These are phyloP conservation scores for Stramonita haemastoma DNA, from an alignment of 2,888 invertebrate genomes.

Conservation along the genomic window DNA sequence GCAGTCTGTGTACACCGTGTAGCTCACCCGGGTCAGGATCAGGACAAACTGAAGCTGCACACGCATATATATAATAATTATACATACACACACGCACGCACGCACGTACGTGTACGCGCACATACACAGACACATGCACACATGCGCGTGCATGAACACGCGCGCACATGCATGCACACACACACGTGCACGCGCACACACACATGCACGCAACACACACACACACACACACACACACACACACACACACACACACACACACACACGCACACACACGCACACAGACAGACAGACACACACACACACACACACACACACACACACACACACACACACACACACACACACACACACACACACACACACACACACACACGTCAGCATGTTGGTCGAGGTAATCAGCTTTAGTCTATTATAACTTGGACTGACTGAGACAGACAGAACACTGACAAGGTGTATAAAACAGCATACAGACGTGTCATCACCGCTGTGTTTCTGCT, in stretches of 20 bases:
- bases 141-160: too few species aligned
- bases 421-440: not conserved
- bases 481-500: too few species aligned
- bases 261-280: not conserved
- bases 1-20: conserved; percentile 63
- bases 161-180: not conserved
- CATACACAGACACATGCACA: not conserved
- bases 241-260: too few species aligned
- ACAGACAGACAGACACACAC: too few species aligned
- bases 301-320: too few species aligned
- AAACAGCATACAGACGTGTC: too few species aligned
- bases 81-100: not conserved
- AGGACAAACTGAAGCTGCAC: conserved; percentile 75
- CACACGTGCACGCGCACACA: not conserved
- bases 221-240: too few species aligned
- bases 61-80: not conserved
- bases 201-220: not conserved
- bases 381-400: too few species aligned
- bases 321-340: too few species aligned
- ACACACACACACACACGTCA: not conserved
- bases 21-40: conserved; percentile 77
- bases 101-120: not conserved
- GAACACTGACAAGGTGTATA: not conserved
- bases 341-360: too few species aligned
- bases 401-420: too few species aligned